A percentile compares a stretch with the other conserved stretches of the same genome.
Conservation (phyloP, 2,113 vertebrate species). For the Heptranchias perlo region DNA sequence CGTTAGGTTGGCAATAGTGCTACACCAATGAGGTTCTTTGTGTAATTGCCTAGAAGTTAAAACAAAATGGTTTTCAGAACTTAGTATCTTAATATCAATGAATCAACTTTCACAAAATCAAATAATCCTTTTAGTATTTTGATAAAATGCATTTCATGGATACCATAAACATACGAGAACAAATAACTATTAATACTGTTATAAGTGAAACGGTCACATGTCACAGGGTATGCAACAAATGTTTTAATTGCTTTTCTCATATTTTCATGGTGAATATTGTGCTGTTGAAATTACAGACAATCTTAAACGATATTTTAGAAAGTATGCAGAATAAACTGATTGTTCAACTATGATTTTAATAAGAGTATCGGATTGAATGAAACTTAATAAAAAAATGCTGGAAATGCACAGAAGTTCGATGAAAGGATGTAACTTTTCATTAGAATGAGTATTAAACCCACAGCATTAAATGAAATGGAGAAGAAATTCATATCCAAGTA, state of each 20-base stretch:
- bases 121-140: neutral
- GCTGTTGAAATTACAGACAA: neutral
- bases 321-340: neutral
- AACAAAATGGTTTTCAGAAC: neutral
- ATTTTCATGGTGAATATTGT: neutral
- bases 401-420: neutral
- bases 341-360: neutral
- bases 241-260: neutral
- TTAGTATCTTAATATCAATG: neutral
- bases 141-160: neutral
- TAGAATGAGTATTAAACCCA: neutral
- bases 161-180: neutral
- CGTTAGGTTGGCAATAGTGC: constrained; percentile 54
- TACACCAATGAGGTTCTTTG: neutral
- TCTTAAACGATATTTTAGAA: neutral
- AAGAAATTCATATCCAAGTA: neutral
- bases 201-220: too few relatives aligned
- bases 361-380: neutral
- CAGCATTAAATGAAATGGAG: neutral
- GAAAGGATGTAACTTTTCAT: neutral
- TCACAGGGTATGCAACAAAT: too few relatives aligned
- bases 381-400: too few relatives aligned
- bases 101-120: neutral
- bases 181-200: neutral
- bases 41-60: neutral